phyloP scores from a whole-genome alignment of 2,797 vertebrate species.

The Acanthurus lineatus region DNA sequence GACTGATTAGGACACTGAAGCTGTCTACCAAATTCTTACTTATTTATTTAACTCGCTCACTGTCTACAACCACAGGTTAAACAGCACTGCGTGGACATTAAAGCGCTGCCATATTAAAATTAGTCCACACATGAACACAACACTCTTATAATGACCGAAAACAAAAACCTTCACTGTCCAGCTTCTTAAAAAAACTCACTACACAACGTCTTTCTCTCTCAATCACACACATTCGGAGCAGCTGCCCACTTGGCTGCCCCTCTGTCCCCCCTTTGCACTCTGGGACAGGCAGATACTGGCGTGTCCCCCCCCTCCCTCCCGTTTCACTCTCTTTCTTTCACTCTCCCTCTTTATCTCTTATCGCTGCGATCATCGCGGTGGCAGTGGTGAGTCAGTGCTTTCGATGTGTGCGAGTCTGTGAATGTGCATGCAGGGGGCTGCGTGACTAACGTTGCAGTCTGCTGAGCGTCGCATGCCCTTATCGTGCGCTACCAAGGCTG shows the following conservation, averaged over 20 bases:
- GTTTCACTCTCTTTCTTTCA: slow-evolving; percentile 68
- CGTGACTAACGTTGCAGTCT: slow-evolving; percentile 99
- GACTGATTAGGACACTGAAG: slow-evolving; percentile 42
- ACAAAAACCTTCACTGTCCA: slow-evolving; percentile 53
- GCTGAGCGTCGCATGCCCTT: slow-evolving; percentile 97
- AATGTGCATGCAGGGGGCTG: slow-evolving; percentile 93
- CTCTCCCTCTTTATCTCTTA: slow-evolving; percentile 86
- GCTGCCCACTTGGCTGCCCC: slow-evolving; percentile 70
- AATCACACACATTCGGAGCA: slow-evolving; percentile 44
- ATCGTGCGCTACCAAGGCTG: slow-evolving; percentile 96
- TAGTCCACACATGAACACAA: background rate
- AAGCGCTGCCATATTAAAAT: slow-evolving; percentile 1
- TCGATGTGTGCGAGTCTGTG: slow-evolving; percentile 82
- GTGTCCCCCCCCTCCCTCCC: slow-evolving; percentile 76
- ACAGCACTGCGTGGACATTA: background rate
- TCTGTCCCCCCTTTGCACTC: slow-evolving; percentile 74
- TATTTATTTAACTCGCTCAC: slow-evolving; percentile 27
- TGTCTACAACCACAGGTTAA: slow-evolving; percentile 12
- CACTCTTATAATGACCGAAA: slow-evolving; percentile 83
- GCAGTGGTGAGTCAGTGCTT: slow-evolving; percentile 75
- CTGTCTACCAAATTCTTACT: slow-evolving; percentile 41
- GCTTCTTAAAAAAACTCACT: slow-evolving; percentile 24
- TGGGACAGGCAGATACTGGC: slow-evolving; percentile 92
- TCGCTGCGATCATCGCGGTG: slow-evolving; percentile 87
- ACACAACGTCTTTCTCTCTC: slow-evolving; percentile 3